Percentiles rank a stretch among this genome's conserved stretches.
These are phyloP conservation scores for Musca vetustissima DNA, from an alignment of 1,140 invertebrate species.

Conservation along the genomic window DNA sequence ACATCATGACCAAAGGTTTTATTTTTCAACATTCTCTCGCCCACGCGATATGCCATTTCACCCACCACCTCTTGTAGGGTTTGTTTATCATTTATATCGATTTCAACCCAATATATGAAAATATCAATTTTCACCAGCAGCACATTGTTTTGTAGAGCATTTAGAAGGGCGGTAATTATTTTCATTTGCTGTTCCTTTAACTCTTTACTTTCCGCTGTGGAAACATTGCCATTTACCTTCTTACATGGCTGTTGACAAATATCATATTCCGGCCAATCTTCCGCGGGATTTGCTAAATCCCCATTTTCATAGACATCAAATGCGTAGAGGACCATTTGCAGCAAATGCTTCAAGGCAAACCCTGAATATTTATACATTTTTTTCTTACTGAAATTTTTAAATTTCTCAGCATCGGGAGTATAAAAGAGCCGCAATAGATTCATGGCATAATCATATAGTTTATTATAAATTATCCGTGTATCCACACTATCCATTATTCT, in stretches of 20 bases:
- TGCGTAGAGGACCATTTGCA: slow-evolving; percentile 27
- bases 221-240: background rate
- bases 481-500: slow-evolving; percentile 28
- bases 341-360: slow-evolving; percentile 29
- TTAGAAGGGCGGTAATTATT: slow-evolving; percentile 33
- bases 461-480: slow-evolving; percentile 30
- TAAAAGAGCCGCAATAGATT: slow-evolving; percentile 33
- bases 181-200: slow-evolving; percentile 27
- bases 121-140: slow-evolving; percentile 37
- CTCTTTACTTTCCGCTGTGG: background rate
- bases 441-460: slow-evolving; percentile 30
- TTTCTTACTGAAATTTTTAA: slow-evolving; percentile 27
- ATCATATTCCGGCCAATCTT: slow-evolving; percentile 9
- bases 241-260: background rate
- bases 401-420: slow-evolving; percentile 31
- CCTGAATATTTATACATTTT: slow-evolving; percentile 31
- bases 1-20: slow-evolving; percentile 33
- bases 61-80: slow-evolving; percentile 36
- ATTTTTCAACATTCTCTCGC: slow-evolving; percentile 24
- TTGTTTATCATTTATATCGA: slow-evolving; percentile 28
- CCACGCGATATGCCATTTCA: slow-evolving; percentile 30
- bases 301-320: slow-evolving; percentile 30
- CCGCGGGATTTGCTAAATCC: background rate
- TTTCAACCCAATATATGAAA: slow-evolving; percentile 44
- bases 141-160: slow-evolving; percentile 39